phyloP scores from a whole-genome alignment of 2,888 invertebrate genomes.

The Leptarthrus brevirostris region DNA sequence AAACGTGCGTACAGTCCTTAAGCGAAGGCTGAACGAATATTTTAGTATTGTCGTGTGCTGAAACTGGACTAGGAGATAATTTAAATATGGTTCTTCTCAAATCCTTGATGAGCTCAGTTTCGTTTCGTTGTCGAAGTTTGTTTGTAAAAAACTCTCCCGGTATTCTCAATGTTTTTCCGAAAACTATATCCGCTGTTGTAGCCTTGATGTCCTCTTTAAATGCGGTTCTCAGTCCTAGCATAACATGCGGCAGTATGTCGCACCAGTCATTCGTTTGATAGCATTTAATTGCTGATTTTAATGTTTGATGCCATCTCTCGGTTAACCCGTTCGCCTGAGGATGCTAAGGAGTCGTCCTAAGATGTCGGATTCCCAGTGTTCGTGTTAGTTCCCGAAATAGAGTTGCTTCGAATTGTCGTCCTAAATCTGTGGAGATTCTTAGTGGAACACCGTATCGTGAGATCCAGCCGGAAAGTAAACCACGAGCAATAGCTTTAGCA shows the following conservation, averaged over 20 bases:
- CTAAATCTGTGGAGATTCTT: no score
- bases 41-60: background rate
- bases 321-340: slow-evolving; percentile 46
- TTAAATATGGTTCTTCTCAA: background rate
- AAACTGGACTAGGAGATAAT: background rate
- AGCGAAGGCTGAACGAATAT: no score
- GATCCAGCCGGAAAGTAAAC: no score
- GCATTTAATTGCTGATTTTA: slow-evolving; percentile 22
- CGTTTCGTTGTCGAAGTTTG: slow-evolving; percentile 42
- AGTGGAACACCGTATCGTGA: no score
- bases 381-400: no score
- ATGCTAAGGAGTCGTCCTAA: slow-evolving; percentile 45
- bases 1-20: no score
- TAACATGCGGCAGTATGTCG: no score
- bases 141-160: slow-evolving; percentile 54
- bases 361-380: no score
- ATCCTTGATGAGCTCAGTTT: slow-evolving; percentile 24
- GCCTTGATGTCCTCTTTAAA: slow-evolving; percentile 2
- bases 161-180: background rate
- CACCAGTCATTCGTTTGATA: background rate
- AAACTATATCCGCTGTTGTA: background rate
- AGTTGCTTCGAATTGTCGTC: no score
- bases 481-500: no score
- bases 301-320: slow-evolving; percentile 46
- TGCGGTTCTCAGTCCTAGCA: background rate